Base-by-base conservation (phyloP, 2,888 invertebrate genomes). In the Stomorhina lunata region DNA sequence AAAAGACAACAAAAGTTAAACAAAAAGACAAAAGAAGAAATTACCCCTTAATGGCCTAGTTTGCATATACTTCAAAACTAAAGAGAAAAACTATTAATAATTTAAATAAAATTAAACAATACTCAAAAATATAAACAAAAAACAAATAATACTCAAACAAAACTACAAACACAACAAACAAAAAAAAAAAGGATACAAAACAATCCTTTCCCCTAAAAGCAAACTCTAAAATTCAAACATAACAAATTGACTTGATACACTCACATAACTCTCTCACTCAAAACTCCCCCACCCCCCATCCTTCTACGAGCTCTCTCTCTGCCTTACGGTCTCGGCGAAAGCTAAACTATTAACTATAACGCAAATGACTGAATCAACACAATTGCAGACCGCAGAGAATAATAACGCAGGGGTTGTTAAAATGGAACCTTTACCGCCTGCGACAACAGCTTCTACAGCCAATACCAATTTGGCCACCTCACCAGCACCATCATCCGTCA, bases 381-480 rank as follows among this genome's bases (percentile, higher is more conserved):
- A 91, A 88, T 86, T 91, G 84, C 91, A 91, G 88, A 89, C 91
- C 87, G 89, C 90, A 87, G 91, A 91, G 86, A 91, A 91, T 85
- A 91, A 91, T 86, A 91, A 91, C 87, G 89, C 90, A 88, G 90
- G 90, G 87, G 90, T 90, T 88, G 90, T 89, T 85, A 91, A 91
- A 90, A 91, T 91, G 91, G 91, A 91, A 86, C 91, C 90, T 89
- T 91, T 91, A 91, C 90, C 91, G 91, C 87, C 90, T 80, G 90
- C 91, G 90, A 92, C 91, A 88, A 91, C 91, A 88, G 91, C 91
- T 89, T 92, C 90, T 87, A 91, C 94, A 80, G 83, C 84, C 45
- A 75, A 83, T 22, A 69, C 84, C 59, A 80, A 50, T 68, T 48
- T 75, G 37, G 80, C 80, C 57, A 81, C 84, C 10, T 77, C 84